Percentiles rank a stretch among this genome's conserved stretches.
phyloP scores from a whole-genome alignment of 2,113 vertebrate genomes.

The Paralichthys olivaceus region DNA sequence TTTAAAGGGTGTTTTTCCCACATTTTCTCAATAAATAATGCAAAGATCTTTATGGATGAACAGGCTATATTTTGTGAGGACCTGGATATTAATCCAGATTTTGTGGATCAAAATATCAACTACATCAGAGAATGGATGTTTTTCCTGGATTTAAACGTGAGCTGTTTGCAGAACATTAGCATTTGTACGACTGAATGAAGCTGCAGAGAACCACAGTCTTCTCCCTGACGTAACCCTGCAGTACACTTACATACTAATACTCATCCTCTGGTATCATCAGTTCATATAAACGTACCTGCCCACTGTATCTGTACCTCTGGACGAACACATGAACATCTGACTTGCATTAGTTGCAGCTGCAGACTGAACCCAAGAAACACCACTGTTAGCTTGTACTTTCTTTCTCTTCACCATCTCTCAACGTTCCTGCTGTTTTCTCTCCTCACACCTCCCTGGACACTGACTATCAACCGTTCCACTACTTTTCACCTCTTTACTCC shows the following conservation, averaged over 20 bases:
- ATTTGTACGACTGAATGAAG: neutral
- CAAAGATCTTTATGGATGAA: too few relatives aligned
- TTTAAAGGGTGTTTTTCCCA: too few relatives aligned
- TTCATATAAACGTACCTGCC: neutral
- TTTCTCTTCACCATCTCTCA: neutral
- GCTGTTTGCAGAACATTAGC: neutral
- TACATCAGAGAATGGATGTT: too few relatives aligned
- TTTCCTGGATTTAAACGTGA: too few relatives aligned
- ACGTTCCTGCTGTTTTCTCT: neutral
- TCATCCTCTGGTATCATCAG: neutral
- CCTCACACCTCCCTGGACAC: neutral
- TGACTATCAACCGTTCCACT: neutral
- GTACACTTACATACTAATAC: neutral
- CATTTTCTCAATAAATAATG: too few relatives aligned
- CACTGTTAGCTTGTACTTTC: neutral
- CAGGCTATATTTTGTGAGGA: too few relatives aligned
- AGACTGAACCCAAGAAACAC: neutral
- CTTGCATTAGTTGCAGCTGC: constrained; percentile 56
- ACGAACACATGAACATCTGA: constrained; percentile 50
- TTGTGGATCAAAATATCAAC: too few relatives aligned
- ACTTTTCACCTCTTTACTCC: neutral
- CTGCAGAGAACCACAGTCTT: too few relatives aligned
- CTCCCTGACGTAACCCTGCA: neutral
- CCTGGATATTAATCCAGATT: too few relatives aligned
- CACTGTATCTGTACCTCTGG: neutral